These are phyloP conservation scores for Stenoptilia bipunctidactyla DNA, from an alignment of 2,888 invertebrate species.

Conservation along the genomic window DNA sequence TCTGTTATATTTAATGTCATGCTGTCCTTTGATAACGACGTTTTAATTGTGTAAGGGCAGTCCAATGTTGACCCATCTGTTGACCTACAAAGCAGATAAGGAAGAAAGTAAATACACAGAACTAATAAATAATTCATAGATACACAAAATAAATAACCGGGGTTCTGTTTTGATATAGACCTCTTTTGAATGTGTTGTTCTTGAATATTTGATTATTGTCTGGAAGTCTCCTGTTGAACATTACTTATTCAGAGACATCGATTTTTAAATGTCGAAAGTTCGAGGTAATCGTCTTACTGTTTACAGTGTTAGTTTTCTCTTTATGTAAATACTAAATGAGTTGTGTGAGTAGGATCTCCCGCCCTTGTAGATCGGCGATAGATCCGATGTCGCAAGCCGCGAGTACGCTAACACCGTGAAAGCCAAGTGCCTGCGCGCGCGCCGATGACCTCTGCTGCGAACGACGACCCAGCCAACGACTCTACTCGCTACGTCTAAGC, in stretches of 20 bases:
- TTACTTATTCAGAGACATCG: no score
- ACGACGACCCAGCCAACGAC: conserved; percentile 63
- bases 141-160: conserved; percentile 30
- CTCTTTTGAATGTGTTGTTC: conserved; percentile 30
- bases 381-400: background rate
- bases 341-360: background rate
- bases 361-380: no score
- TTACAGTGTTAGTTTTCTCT: no score
- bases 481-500: conserved; percentile 19
- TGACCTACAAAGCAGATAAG: conserved; percentile 57
- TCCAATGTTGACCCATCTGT: conserved; percentile 39
- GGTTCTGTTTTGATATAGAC: conserved; percentile 57
- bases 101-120: conserved; percentile 54
- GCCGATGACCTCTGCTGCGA: conserved; percentile 57
- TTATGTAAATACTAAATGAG: no score
- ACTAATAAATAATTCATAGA: conserved; percentile 50
- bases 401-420: no score
- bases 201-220: conserved; percentile 22
- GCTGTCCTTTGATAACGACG: conserved; percentile 21
- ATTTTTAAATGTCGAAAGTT: no score
- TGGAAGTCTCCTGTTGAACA: background rate
- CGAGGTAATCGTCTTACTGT: no score
- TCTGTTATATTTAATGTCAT: background rate
- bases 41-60: conserved; percentile 3
- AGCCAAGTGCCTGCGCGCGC: conserved; percentile 29